Conservation (phyloP, 2,113 vertebrate species). For the Coptodon bakossiorum region DNA sequence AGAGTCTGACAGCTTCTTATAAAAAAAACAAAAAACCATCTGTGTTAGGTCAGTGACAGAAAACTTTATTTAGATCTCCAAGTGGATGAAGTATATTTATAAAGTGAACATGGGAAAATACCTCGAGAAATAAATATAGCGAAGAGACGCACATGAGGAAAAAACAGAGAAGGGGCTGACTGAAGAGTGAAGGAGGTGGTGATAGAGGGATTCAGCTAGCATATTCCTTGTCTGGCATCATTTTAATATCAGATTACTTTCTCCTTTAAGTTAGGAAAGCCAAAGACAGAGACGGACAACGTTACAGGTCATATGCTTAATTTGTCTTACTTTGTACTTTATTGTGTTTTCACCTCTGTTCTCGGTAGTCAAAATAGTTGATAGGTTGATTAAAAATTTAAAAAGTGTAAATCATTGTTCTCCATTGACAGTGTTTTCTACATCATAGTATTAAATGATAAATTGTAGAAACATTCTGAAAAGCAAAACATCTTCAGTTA, state of each 20-base stretch:
- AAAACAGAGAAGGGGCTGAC: no score
- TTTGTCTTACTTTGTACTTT: not conserved
- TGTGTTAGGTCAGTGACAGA: not conserved
- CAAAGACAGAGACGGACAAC: not conserved
- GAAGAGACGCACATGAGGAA: not conserved
- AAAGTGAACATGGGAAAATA: not conserved
- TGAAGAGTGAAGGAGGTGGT: not conserved
- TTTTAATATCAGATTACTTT: not conserved
- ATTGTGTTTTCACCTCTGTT: not conserved
- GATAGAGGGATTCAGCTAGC: not conserved
- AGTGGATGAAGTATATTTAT: not conserved
- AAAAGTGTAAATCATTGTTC: not conserved
- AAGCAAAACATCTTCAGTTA: not conserved
- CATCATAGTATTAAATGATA: not conserved
- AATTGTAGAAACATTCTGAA: not conserved
- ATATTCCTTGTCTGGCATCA: not conserved
- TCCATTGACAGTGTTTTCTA: not conserved
- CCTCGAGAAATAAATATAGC: not conserved
- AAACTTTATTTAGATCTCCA: not conserved
- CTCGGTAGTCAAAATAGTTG: not conserved
- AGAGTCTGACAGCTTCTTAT: not conserved
- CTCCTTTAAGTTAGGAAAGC: not conserved
- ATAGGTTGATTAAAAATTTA: not conserved
- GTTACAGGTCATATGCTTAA: not conserved
- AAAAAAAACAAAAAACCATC: rapidly evolving